Evolutionary conservation across 2,888 invertebrate species (phyloP).

Genomic region (Meiosimyza platycephala): DNA sequence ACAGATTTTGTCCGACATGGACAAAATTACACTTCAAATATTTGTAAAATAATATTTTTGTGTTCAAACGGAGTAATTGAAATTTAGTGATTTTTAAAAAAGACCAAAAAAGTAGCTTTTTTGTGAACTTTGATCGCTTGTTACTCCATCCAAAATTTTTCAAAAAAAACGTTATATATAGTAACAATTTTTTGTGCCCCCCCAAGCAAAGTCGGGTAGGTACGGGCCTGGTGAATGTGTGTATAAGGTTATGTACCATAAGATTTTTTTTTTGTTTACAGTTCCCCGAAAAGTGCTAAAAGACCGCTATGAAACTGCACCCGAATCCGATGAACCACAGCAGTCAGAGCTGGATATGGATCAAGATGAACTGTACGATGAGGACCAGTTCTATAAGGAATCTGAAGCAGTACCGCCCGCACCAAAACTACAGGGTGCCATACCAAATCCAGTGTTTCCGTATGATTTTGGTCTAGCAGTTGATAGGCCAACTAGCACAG

Average conservation of each 20-base stretch:
- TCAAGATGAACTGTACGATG: constrained; percentile 70
- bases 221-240: no score
- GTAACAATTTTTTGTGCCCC: no score
- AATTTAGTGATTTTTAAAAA: no score
- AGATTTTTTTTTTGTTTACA: constrained; percentile 63
- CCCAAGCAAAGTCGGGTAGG: no score
- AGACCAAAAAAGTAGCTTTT: no score
- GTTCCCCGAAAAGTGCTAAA: constrained; percentile 86
- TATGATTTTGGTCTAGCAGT: constrained; percentile 54
- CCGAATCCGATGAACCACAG: constrained; percentile 81
- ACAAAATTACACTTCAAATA: no score
- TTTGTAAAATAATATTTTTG: no score
- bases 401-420: constrained; percentile 71
- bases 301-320: constrained; percentile 82
- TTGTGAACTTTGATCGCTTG: no score
- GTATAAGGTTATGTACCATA: not conserved
- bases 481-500: constrained; percentile 53
- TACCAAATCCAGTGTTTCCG: constrained; percentile 57
- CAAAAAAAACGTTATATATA: no score
- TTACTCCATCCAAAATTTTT: no score
- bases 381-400: constrained; percentile 71
- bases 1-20: no score
- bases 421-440: constrained; percentile 66
- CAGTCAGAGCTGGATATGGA: constrained; percentile 69
- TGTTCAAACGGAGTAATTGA: no score